phyloP scores from a whole-genome alignment of 1,140 invertebrate genomes.

The Drosophila sproati region DNA sequence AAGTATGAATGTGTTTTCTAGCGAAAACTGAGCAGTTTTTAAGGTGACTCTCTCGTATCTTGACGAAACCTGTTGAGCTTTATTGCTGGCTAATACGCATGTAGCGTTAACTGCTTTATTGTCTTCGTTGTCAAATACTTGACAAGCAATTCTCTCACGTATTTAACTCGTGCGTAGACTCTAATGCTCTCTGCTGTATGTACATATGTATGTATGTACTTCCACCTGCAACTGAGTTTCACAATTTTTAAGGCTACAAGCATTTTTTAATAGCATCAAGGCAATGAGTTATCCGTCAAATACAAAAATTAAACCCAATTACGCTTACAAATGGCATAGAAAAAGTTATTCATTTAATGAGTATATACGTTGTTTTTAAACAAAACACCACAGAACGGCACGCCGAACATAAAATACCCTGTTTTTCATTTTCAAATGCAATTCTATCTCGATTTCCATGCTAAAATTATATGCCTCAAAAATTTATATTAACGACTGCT shows the following conservation, averaged over 20 bases:
- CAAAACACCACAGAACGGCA: no score
- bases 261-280: neutral
- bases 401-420: no score
- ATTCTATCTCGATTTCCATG: no score
- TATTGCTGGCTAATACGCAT: conserved; percentile 14
- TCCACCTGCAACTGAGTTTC: neutral
- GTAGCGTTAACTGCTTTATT: conserved; percentile 1
- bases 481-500: no score
- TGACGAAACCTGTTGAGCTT: conserved; percentile 11
- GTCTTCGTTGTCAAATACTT: conserved; percentile 31
- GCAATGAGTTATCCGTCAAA: neutral
- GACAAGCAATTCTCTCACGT: conserved; percentile 38
- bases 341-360: no score
- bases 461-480: no score
- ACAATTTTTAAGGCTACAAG: neutral
- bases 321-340: no score
- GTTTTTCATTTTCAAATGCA: no score
- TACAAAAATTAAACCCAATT: no score
- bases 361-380: no score
- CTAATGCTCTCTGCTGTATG: neutral
- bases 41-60: conserved; percentile 5
- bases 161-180: conserved; percentile 7
- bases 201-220: neutral
- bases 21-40: conserved; percentile 8
- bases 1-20: neutral